Evolutionary conservation across 35 echinoderm and acorn worm species (phyloP).

Genomic region (Acanthaster planci): DNA sequence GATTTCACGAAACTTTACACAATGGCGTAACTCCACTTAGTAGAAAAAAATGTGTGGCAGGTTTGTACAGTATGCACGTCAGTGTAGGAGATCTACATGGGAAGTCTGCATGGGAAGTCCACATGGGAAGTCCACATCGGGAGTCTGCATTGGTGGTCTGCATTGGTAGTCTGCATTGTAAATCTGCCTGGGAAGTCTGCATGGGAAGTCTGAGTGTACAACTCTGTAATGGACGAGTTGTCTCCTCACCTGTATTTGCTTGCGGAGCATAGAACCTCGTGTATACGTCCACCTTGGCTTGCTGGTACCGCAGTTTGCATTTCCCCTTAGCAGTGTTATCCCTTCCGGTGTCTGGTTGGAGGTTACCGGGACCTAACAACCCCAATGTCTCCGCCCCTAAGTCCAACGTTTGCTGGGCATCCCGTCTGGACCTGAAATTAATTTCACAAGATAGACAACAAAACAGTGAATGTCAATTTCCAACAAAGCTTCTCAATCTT

Average conservation of each 20-base stretch:
- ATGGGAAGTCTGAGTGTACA: not conserved
- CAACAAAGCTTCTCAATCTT: too few species aligned
- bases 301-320: conserved; percentile 60
- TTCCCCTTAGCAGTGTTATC: conserved; percentile 27
- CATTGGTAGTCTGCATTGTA: too few species aligned
- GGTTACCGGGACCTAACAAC: not conserved
- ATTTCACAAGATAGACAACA: too few species aligned
- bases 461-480: too few species aligned
- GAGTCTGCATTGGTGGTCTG: too few species aligned
- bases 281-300: conserved; percentile 48
- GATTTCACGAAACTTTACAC: too few species aligned
- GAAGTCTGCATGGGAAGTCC: too few species aligned
- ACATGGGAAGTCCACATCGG: too few species aligned
- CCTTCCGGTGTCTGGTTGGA: conserved; percentile 9
- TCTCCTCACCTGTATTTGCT: conserved; percentile 43
- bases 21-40: too few species aligned
- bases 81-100: too few species aligned
- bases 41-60: too few species aligned
- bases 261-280: conserved; percentile 69
- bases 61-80: too few species aligned
- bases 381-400: conserved; percentile 10
- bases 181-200: not conserved
- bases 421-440: conserved; percentile 37
- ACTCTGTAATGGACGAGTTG: not conserved
- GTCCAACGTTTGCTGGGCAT: conserved; percentile 19